phyloP scores from a whole-genome alignment of 2,797 vertebrate species.

The Phyllotis vaccarum region DNA sequence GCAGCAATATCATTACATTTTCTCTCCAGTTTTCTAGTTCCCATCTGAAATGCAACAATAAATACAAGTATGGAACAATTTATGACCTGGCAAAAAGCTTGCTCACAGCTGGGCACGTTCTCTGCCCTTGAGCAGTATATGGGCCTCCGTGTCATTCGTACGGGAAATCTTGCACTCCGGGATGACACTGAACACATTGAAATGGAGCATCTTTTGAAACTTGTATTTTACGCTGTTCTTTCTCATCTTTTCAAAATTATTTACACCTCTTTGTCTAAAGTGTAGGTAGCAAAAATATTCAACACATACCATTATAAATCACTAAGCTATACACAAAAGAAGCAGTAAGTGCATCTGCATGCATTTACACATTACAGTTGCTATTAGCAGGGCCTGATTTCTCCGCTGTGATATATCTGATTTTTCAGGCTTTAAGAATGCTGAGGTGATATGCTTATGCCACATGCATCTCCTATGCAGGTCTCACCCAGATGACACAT shows the following conservation, averaged over 20 bases:
- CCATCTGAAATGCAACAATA: conserved; percentile 90
- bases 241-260: conserved; percentile 91
- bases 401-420: conserved; percentile 72
- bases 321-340: conserved; percentile 93
- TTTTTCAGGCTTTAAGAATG: conserved; percentile 73
- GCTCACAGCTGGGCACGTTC: conserved; percentile 78
- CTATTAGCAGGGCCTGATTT: conserved; percentile 84
- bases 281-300: conserved; percentile 93
- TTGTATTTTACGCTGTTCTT: conserved; percentile 90
- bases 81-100: conserved; percentile 92
- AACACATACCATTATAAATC: conserved; percentile 92
- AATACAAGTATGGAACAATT: conserved; percentile 92
- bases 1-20: conserved; percentile 94
- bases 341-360: conserved; percentile 94
- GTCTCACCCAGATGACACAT: conserved; percentile 77
- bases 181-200: conserved; percentile 85
- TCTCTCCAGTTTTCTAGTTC: conserved; percentile 90
- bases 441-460: conserved; percentile 56
- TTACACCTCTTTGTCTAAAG: conserved; percentile 92
- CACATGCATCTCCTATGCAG: conserved; percentile 72
- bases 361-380: conserved; percentile 91
- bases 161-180: conserved; percentile 84
- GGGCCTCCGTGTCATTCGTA: conserved; percentile 84
- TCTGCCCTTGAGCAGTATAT: conserved; percentile 88
- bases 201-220: conserved; percentile 90